Percentiles rank a stretch among this genome's conserved stretches.
Evolutionary conservation across 2,113 vertebrate genomes (phyloP).

Genomic region (Epinephelus cyanopodus): DNA sequence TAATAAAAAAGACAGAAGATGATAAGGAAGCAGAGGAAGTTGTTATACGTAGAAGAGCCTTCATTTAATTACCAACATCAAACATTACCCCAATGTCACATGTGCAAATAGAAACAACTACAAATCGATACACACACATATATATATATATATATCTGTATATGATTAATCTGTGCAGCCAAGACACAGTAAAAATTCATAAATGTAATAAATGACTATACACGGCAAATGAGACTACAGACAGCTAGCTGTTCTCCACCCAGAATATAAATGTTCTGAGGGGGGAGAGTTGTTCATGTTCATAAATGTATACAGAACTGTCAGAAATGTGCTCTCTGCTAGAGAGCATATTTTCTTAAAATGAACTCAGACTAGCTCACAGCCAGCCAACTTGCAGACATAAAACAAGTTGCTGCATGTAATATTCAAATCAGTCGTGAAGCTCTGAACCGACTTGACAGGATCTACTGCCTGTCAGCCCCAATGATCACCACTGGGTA

Average conservation of each 20-base stretch:
- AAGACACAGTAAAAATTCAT: not conserved
- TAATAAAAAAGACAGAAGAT: not conserved
- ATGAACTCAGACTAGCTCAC: slow-evolving; percentile 34
- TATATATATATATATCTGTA: not conserved
- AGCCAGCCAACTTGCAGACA: slow-evolving; percentile 31
- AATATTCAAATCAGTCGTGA: slow-evolving; percentile 44
- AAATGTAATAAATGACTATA: not conserved
- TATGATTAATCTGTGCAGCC: not conserved
- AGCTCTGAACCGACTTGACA: slow-evolving; percentile 42
- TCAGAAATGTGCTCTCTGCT: slow-evolving; percentile 26
- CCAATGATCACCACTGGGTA: slow-evolving; percentile 15
- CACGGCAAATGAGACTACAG: not conserved
- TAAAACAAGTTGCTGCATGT: slow-evolving; percentile 55
- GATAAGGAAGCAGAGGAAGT: not conserved
- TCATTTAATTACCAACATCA: not conserved
- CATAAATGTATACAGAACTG: slow-evolving; percentile 14
- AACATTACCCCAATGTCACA: not conserved
- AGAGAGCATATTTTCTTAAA: slow-evolving; percentile 16
- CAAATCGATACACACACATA: not conserved
- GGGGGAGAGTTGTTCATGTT: slow-evolving; percentile 5
- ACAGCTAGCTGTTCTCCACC: not conserved
- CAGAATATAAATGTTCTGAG: not conserved
- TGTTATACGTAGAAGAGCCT: not conserved
- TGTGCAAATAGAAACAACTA: not conserved
- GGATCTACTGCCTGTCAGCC: slow-evolving; percentile 49